Evolutionary conservation across 1,140 invertebrate species (phyloP), one percentile per base, ranked within the genome.

Genomic region (Spodoptera frugiperda): DNA sequence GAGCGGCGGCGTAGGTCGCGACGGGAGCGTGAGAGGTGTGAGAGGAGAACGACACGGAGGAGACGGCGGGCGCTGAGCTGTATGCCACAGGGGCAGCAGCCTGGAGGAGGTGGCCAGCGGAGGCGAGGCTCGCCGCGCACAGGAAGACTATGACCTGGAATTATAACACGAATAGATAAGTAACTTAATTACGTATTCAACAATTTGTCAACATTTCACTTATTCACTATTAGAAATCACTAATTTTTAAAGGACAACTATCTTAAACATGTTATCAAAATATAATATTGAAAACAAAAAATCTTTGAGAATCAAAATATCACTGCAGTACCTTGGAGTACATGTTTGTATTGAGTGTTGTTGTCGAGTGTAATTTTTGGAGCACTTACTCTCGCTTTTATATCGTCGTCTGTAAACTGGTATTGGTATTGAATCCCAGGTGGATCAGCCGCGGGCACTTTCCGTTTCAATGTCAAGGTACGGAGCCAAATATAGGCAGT

Each of bases 381-480:
- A 84, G 72, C 82, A 83, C 72, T 63, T 71, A 83, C 82, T 82
- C 83, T 84, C 83, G 90, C 89, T 92, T 91, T 87, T 91, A 92
- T 92, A 92, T 82, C 75, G 65, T 10, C 63, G 81, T 77, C 75
- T 75, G 70, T 68, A 80, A 88, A 89, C 89, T 84, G 84, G 89
- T 87, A 85, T 84, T 81, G 71, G 76, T 81, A 77, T 49, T 63
- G 51, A 51, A 78, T 84, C 77, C 78, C 59, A 72, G 49, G 67
- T 63, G 67, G 68, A 72, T 78, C 72, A 70, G 84, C 88, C 83
- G 76, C 79, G 54, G 81, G 87, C 87, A 85, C 78, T 81, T 87
- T 83, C 76, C 55, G 78, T 87, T 84, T 86, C 90, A 92, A 87
- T 89, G 90, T 92, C 90, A 91, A 88, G 88, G 88, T 71, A 72